These are phyloP conservation scores for Crocidura indochinensis DNA, from an alignment of 2,797 vertebrate species.

Conservation along the genomic window DNA sequence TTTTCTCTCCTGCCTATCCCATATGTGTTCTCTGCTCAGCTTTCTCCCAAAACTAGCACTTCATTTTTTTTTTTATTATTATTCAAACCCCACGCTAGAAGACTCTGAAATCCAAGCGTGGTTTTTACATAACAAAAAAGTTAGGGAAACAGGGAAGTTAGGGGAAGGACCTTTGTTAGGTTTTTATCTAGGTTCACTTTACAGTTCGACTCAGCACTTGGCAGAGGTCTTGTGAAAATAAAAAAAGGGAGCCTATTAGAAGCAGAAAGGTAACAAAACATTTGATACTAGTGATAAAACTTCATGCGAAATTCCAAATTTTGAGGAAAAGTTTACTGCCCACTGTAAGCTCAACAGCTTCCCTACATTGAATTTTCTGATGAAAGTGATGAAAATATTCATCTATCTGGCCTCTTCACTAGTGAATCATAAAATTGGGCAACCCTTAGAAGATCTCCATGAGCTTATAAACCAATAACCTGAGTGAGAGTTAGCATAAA, in stretches of 20 bases:
- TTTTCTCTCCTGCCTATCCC: no score
- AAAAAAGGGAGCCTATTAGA: background rate
- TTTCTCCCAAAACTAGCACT: no score
- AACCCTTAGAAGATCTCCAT: background rate
- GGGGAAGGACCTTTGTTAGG: no score
- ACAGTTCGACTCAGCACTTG: background rate
- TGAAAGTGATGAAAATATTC: background rate
- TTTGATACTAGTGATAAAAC: background rate
- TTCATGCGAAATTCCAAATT: background rate
- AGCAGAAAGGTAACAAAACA: background rate
- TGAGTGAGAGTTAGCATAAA: background rate
- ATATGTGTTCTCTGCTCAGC: no score
- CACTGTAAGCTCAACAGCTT: background rate
- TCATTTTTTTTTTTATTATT: no score
- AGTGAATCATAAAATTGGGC: background rate
- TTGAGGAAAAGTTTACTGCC: background rate
- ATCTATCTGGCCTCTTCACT: background rate
- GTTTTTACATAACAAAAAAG: no score
- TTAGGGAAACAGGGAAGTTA: no score
- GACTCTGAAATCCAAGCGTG: no score
- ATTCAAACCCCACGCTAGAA: no score
- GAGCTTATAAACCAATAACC: background rate
- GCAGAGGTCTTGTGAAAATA: background rate
- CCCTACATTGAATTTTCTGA: background rate
- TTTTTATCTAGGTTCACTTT: no score